phyloP scores from a whole-genome alignment of 2,797 vertebrate genomes.

The Oreonectes daqikongensis region DNA sequence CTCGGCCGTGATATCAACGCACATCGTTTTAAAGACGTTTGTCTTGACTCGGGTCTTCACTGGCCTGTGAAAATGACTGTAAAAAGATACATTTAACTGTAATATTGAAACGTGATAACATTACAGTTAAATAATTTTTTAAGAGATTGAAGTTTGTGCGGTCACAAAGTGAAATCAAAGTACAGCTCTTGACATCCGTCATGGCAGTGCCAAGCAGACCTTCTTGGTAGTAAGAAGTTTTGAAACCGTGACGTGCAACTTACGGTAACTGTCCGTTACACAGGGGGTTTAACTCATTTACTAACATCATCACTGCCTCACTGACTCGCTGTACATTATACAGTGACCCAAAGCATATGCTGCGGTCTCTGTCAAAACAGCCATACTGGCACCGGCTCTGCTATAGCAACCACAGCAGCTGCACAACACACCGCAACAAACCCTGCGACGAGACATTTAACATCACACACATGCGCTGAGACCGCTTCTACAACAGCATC shows the following conservation, averaged over 20 bases:
- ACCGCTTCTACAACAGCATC: too few species aligned
- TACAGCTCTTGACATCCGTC: neutral
- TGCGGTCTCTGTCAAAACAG: constrained; percentile 21
- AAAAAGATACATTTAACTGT: too few species aligned
- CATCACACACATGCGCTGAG: too few species aligned
- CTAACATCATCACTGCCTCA: constrained; percentile 30
- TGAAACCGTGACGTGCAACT: constrained; percentile 30
- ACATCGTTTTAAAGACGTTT: neutral
- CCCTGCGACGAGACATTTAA: neutral
- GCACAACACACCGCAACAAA: constrained; percentile 29
- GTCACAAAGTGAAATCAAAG: neutral
- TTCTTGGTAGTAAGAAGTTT: constrained; percentile 21
- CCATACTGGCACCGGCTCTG: constrained; percentile 48
- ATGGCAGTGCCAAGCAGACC: neutral
- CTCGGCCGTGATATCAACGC: neutral
- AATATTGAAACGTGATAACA: too few species aligned
- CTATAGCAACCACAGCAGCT: constrained; percentile 44
- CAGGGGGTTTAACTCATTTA: constrained; percentile 5
- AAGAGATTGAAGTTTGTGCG: neutral
- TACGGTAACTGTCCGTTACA: constrained; percentile 42
- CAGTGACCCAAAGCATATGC: constrained; percentile 33
- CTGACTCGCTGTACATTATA: constrained; percentile 31
- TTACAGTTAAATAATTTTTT: neutral
- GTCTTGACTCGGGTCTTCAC: neutral
- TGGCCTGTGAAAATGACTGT: neutral